Base-by-base conservation (phyloP, 1,140 invertebrate species). In the Drosophila bocqueti region DNA sequence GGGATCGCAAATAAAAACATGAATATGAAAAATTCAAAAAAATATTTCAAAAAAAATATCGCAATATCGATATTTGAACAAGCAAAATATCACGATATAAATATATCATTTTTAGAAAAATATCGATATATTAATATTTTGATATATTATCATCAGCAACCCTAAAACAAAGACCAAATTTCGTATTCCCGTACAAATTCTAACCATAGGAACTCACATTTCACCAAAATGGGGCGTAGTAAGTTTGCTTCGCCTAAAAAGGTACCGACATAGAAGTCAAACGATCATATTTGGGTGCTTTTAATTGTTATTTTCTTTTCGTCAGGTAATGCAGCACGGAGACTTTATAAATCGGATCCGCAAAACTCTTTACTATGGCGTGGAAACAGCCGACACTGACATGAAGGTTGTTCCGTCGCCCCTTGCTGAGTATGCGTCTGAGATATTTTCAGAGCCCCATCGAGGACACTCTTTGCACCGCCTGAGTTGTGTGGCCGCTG, bases 281-380 rank as follows among this genome's bases (percentile, higher is more conserved):
- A 9, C 21, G 10, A 21, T 13, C 2, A 58, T 26, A 3, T 15
- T n/a, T 11, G 11, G 21, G 15, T 42, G 11, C 4, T 58, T 42
- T 26, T 4, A n/a, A 16, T 13, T 24, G 7, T 42, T 42, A 29
- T 40, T 38, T 38, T 36, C 7, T 1, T 63, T 29, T 60, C 57
- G 16, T 1, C 16, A 93, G 92, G 83, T 93, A 58, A 92, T 93
- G 89, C 81, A 83, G 43, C 96, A 97, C 83, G 94, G 95, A 50
- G 95, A 96, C 62, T 97, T 97, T 91, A 93, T 97, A 58, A 95
- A 95, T 76, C 94, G 97, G 75, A 96, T 98, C 60, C 95, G 95
- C 1, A 98, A 98, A 93, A 96, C 97, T 1, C 93, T 98, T 7
- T 98, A 98, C 92, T 98, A 97, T 94, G 96, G 97, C 42, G 96